Evolutionary conservation across 2,797 vertebrate genomes (phyloP), one percentile per base, ranked within the genome.

Genomic region (Labroides dimidiatus): DNA sequence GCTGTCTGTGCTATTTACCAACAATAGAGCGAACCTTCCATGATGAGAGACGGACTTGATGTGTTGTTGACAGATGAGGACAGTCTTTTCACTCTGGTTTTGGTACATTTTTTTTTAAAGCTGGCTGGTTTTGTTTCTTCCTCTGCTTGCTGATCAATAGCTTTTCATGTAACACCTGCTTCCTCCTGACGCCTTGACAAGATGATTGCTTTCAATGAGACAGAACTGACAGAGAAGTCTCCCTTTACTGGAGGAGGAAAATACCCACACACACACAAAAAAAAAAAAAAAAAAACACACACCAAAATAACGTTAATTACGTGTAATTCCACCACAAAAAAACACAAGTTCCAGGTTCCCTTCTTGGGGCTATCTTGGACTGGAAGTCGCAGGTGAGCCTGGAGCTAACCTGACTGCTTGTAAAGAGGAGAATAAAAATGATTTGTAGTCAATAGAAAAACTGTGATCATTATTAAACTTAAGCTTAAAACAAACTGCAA

Each of bases 121-220:
- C 4, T 6, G 15, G 15, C 47, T 43, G 24, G 4, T 30, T 55
- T 13, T 20, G 39, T 44, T 56, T 71, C 33, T 14, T 59, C 16
- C 3, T 67, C 64, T 20, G 39, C 23, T 55, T 23, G 13, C 48
- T 16, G 48, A 49, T 49, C 51, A 41, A 24, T 37, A 42, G 42
- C 11, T 58, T 71, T 76, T 78, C 17, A 56, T 62, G 45, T 62
- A 44, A 49, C 36, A 57, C 39, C 21, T 52, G 51, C 39, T 60
- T 52, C 47, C 20, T 76, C 42, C 33, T 20, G 5, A 55, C 24
- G n/a, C 50, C 39, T 71, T 72, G 13, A 78, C 54, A 39, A 66
- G 51, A 50, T 64, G 21, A 13, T 17, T 2, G 1, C 54, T 65
- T 45, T 66, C 6, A 41, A 37, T 23, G 15, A 65, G 39, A 69